phyloP scores from a whole-genome alignment of 2,888 invertebrate genomes.

The Barypeithes pellucidus region DNA sequence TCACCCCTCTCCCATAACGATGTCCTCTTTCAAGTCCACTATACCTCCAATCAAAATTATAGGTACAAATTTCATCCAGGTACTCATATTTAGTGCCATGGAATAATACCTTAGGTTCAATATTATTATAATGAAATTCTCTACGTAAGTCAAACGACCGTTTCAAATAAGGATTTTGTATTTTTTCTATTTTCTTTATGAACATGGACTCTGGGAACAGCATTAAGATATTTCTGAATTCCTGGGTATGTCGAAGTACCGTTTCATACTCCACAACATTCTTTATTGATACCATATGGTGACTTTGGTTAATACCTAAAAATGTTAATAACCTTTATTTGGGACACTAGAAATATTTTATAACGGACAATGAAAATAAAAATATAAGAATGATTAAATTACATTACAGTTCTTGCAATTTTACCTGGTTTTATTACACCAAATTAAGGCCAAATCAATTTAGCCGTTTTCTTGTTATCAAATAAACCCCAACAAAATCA shows the following conservation, averaged over 20 bases:
- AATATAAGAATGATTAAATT: too few species aligned
- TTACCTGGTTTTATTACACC: too few species aligned
- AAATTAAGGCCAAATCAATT: too few species aligned
- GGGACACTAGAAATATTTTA: too few species aligned
- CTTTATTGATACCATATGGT: neutral
- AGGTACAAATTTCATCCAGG: neutral
- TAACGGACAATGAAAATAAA: too few species aligned
- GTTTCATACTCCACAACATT: constrained; percentile 3
- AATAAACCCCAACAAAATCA: too few species aligned
- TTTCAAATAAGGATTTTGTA: neutral
- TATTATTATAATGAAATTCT: constrained; percentile 3
- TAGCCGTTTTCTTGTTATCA: too few species aligned
- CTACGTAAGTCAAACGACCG: neutral
- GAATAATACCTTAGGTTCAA: constrained; percentile 1
- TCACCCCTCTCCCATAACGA: constrained; percentile 11
- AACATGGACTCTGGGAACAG: neutral
- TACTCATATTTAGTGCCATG: constrained; percentile 16
- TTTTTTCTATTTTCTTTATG: constrained; percentile 15
- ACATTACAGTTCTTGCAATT: too few species aligned
- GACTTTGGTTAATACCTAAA: neutral
- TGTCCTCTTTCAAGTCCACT: constrained; percentile 17
- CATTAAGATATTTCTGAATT: neutral
- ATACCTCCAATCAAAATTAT: constrained; percentile 16
- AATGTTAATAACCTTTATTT: neutral
- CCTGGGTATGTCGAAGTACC: neutral